Base-by-base conservation (phyloP, 2,888 invertebrate species). In the Tetramorium bicarinatum region DNA sequence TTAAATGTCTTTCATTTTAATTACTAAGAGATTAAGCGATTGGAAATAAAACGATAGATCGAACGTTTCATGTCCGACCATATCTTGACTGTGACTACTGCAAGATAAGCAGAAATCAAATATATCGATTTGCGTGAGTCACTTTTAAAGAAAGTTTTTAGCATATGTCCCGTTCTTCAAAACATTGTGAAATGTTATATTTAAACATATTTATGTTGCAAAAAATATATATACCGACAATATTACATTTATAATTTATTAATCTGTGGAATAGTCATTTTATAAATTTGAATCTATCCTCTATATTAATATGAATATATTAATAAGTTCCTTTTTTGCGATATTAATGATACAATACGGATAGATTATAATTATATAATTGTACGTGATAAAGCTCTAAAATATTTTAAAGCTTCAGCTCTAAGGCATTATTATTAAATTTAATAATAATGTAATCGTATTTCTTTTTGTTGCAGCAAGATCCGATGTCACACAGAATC, bases 401-500 rank as follows among this genome's bases (percentile, higher is more conserved):
- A 52, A 38, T 56, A 41, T 18, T 52, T 34, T 21, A 56, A 21
- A 38, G 15, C 34, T 15, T 61, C 3, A n/a, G 8, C 4, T 71
- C 4, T 34, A 29, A 47, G 8, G 7, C 34, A 8, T 1, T 8
- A n/a, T 69, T 49, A 13, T 38, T 29, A 54, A 64, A 44, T 34
- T 6, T 25, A 13, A 3, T 34, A 52, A 9, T 62, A 38, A 79
- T n/a, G 25, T 13, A 21, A 38, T 21, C 11, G 47, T 66, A 13
- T 62, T 21, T 0, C 18, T 67, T 44, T 62, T 3, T 90, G 91
- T 93, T 92, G 64, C 95, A 97, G 96, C 97, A 99, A 98, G 99
- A 99, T 95, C 99, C 99, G 69, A 96, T 99, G 97, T 99, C 99
- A n/a, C 99, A 99, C 95, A 97, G 99, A 84, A 99, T 99, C 90